Conservation (phyloP, 53 echinoderm and acorn worm species). For the Temnopleurus reevesii region DNA sequence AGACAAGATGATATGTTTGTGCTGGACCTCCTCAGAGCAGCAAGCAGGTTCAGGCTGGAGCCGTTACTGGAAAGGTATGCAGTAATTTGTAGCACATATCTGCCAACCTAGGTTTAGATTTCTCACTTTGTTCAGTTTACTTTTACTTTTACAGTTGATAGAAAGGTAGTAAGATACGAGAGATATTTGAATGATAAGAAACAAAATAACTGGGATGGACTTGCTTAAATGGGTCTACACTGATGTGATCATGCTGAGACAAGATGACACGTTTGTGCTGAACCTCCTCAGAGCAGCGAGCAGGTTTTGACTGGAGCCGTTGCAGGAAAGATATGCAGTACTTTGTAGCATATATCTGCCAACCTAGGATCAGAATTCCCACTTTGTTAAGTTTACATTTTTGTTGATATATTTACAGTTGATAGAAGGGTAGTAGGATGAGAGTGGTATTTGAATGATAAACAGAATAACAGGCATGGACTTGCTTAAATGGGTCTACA, state of each 20-base stretch:
- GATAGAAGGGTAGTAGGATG: too few species aligned
- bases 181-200: too few species aligned
- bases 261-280: constrained; percentile 81
- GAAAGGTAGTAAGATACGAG: too few species aligned
- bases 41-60: constrained; percentile 83
- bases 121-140: too few species aligned
- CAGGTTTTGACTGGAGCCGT: constrained; percentile 73
- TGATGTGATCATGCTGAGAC: constrained; percentile 75
- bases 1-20: constrained; percentile 80
- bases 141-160: too few species aligned
- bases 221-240: constrained; percentile 96
- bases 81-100: too few species aligned
- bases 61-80: constrained; percentile 79
- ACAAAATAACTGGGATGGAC: constrained; percentile 81
- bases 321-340: constrained; percentile 76
- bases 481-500: constrained; percentile 93
- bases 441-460: too few species aligned
- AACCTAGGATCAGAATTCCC: too few species aligned
- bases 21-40: constrained; percentile 85
- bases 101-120: too few species aligned
- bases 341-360: neutral
- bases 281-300: constrained; percentile 91
- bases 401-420: too few species aligned
- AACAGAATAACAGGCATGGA: too few species aligned
- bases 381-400: too few species aligned